Base-by-base conservation (phyloP, 2,797 vertebrate genomes). In the Takifugu ocellatus region DNA sequence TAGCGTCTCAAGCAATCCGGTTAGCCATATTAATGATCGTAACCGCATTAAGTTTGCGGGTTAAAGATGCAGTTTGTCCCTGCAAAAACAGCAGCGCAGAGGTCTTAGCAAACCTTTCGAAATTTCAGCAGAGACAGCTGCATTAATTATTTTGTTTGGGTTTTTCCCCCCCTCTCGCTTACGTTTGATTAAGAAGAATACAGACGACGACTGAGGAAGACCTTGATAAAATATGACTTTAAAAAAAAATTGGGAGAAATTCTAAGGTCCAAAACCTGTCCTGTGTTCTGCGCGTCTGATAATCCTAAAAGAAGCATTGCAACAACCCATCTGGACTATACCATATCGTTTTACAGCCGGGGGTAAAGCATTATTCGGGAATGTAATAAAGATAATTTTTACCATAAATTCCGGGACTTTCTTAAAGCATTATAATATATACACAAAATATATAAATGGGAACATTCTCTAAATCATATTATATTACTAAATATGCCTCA, bases 301-400 rank as follows among this genome's bases (percentile, higher is more conserved):
- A 63, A 61, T 56, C 67, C 59, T 47, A 67, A 72, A 69, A 66
- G 72, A 77, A 60, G 84, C 84, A 65, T 72, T 82, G 90, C 86
- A 90, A 90, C 87, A 81, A 86, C 78, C 84, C 59, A 36, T 52
- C 46, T 56, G 87, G 88, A 11, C 17, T 24, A 68, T 81, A 84
- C 90, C 86, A 91, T 77, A 16, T 58, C 44, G 0, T 3, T 21
- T 12, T n/a, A 46, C 3, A 14, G 11, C 0, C 2, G 16, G 49
- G 59, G 81, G 56, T 31, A 36, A 0, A 0, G 0, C 1, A 8
- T 5, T 48, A 1, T 10, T 6, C 14, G 2, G 3, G 1, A 24
- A 9, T 8, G 1, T 25, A 25, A 21, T 7, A 12, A 0, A 7
- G 3, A 5, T 1, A 1, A 2, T 0, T 1, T 46, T 21, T 21